These are phyloP conservation scores for Desmodus rotundus DNA, from an alignment of 2,113 vertebrate genomes.

Conservation along the genomic window DNA sequence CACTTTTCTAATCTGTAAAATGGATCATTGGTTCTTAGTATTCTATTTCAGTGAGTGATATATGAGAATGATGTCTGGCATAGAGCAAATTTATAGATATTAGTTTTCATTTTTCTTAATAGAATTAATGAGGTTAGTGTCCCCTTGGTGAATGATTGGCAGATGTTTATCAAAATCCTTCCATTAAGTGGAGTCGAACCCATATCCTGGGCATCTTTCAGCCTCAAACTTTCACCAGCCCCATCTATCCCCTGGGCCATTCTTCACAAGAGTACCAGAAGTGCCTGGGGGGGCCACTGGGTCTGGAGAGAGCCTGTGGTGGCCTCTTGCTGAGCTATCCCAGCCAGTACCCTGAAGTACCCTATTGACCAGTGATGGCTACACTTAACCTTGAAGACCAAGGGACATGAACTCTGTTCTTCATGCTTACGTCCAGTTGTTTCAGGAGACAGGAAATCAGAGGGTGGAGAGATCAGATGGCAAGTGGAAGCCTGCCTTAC, in stretches of 20 bases:
- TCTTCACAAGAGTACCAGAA: not conserved
- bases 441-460: not conserved
- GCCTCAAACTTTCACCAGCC: not conserved
- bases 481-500: not conserved
- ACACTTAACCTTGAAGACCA: not conserved
- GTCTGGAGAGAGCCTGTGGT: not conserved
- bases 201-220: not conserved
- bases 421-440: not conserved
- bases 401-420: not conserved
- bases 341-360: not conserved
- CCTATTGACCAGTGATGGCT: rapidly evolving
- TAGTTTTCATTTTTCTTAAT: not conserved
- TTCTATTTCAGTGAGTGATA: not conserved
- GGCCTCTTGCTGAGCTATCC: not conserved
- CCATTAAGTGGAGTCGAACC: not conserved
- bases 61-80: not conserved
- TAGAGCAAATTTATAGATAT: not conserved
- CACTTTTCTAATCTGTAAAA: not conserved
- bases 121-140: not conserved
- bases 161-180: not conserved
- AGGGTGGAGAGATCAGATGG: not conserved
- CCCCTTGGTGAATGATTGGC: not conserved
- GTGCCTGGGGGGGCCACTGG: not conserved
- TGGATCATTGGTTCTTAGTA: not conserved
- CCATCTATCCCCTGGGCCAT: not conserved